These are phyloP conservation scores for Lasioglossum calceatum DNA, from an alignment of 2,888 invertebrate species.

Conservation along the genomic window DNA sequence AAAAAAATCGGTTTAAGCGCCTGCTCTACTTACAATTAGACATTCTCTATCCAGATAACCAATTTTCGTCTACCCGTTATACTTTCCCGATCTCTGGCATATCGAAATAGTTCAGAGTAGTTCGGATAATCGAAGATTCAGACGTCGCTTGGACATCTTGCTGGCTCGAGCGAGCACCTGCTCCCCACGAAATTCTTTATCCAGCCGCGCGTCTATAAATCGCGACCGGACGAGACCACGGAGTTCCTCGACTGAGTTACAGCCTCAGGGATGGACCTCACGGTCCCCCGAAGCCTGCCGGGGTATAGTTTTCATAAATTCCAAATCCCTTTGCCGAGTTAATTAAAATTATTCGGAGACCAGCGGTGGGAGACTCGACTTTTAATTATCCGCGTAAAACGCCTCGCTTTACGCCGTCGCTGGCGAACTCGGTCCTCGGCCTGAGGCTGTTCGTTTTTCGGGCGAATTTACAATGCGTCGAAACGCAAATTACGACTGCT, in stretches of 20 bases:
- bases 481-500: conserved; percentile 31
- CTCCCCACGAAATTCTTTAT: conserved; percentile 67
- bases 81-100: neutral
- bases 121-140: neutral
- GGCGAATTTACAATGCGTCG: conserved; percentile 40
- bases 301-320: conserved; percentile 40
- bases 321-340: neutral
- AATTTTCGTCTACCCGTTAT: neutral
- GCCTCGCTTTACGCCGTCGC: neutral
- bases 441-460: neutral
- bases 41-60: neutral
- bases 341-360: conserved; percentile 27
- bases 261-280: neutral
- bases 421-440: neutral
- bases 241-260: conserved; percentile 26
- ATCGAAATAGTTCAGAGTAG: neutral
- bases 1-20: neutral
- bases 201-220: conserved; percentile 69
- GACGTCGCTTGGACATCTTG: neutral
- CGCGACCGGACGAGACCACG: conserved; percentile 45
- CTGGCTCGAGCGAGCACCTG: conserved; percentile 62
- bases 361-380: neutral
- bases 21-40: neutral
- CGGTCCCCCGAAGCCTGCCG: neutral
- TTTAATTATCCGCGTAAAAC: conserved; percentile 21